These are phyloP conservation scores for Volucella inanis DNA, from an alignment of 2,888 invertebrate species.

Conservation along the genomic window DNA sequence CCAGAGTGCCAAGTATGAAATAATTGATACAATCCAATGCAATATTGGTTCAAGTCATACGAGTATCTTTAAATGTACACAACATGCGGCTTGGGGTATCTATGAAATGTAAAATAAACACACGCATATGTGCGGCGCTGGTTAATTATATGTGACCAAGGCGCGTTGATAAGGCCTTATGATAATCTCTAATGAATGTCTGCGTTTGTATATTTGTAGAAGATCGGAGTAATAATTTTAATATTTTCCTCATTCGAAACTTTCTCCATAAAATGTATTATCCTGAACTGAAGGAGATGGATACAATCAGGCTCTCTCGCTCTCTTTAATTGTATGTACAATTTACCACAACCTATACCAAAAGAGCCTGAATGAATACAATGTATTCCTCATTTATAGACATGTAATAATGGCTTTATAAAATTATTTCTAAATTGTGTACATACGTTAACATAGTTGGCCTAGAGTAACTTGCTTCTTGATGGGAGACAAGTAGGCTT, in stretches of 20 bases:
- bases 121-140: conserved; percentile 6
- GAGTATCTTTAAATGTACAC: background rate
- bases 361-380: no score
- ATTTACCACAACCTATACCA: no score
- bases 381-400: no score
- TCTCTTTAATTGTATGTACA: no score
- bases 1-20: conserved; percentile 70
- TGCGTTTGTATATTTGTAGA: background rate
- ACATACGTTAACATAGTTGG: no score
- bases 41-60: conserved; percentile 48
- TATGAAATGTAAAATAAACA: conserved; percentile 32
- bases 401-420: no score
- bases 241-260: conserved; percentile 33
- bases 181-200: conserved; percentile 9
- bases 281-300: background rate
- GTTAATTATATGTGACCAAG: conserved; percentile 19
- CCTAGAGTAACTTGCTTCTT: no score
- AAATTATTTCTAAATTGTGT: no score
- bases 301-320: no score
- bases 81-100: background rate
- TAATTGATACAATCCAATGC: conserved; percentile 68
- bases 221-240: conserved; percentile 43
- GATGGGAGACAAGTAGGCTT: no score
- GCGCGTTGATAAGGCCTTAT: conserved; percentile 32
- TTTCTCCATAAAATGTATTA: conserved; percentile 39